Percentiles rank a stretch among this genome's conserved stretches.
These are phyloP conservation scores for Pseudomugil gertrudae DNA, from an alignment of 2,797 vertebrate species.

Conservation along the genomic window DNA sequence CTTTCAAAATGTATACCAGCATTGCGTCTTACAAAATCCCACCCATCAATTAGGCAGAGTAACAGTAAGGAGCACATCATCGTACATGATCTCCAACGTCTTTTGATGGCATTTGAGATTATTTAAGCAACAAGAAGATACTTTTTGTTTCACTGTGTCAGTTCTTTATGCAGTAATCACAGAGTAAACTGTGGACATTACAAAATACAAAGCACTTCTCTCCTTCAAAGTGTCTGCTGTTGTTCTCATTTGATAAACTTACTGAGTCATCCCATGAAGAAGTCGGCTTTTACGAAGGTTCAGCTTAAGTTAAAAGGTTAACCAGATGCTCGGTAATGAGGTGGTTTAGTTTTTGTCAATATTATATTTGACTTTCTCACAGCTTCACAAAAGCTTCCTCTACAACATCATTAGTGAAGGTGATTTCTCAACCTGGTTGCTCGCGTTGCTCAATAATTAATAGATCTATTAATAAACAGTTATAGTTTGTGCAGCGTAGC, in stretches of 20 bases:
- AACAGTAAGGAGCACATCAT: constrained; percentile 13
- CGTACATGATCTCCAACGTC: constrained; percentile 32
- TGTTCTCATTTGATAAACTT: constrained; percentile 30
- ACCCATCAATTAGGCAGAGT: constrained; percentile 22
- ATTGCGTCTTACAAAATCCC: constrained; percentile 15
- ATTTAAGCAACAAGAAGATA: constrained; percentile 35
- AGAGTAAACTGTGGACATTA: constrained; percentile 36
- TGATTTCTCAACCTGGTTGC: constrained; percentile 36
- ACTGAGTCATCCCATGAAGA: constrained; percentile 23
- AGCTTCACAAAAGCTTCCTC: constrained; percentile 6
- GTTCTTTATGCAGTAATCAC: constrained; percentile 57
- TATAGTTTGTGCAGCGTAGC: constrained; percentile 39
- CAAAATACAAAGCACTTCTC: constrained; percentile 12
- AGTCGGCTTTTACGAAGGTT: constrained; percentile 13
- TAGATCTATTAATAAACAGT: constrained; percentile 61
- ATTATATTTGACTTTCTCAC: constrained; percentile 30
- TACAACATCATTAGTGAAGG: constrained; percentile 18
- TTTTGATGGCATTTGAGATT: constrained; percentile 45
- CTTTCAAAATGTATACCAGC: constrained; percentile 42
- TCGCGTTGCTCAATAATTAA: constrained; percentile 52
- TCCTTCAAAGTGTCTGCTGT: constrained; percentile 31
- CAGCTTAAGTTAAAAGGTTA: constrained; percentile 28
- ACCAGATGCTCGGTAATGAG: constrained; percentile 25
- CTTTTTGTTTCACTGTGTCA: constrained; percentile 43
- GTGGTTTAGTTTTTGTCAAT: constrained; percentile 14